A percentile compares a stretch with the other conserved stretches of the same genome.
phyloP scores from a whole-genome alignment of 2,113 vertebrate species.

The Prionailurus viverrinus region DNA sequence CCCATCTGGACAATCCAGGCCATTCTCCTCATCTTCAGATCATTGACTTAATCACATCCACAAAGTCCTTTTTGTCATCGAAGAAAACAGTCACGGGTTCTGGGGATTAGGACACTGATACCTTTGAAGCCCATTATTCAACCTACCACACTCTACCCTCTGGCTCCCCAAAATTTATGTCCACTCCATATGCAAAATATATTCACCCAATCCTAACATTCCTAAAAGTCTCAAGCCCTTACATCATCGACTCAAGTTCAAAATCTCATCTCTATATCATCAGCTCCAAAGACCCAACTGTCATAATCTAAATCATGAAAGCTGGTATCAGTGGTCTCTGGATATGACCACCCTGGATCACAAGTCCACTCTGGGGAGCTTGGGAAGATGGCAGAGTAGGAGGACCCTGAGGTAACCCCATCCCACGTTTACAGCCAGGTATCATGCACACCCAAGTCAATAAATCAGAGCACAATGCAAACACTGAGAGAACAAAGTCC shows the following conservation, averaged over 20 bases:
- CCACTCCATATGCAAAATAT: neutral
- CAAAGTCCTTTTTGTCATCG: neutral
- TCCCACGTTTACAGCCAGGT: fast-evolving
- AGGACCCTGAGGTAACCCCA: neutral
- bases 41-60: neutral
- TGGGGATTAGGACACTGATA: neutral
- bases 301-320: neutral
- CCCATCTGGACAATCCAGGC: neutral
- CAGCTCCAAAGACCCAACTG: neutral
- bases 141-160: neutral
- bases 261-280: neutral
- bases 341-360: neutral
- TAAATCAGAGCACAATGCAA: neutral
- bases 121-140: neutral
- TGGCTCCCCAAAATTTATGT: neutral
- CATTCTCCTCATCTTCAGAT: neutral
- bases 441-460: neutral
- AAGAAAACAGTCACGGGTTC: neutral
- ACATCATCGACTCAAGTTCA: neutral
- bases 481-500: neutral
- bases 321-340: neutral
- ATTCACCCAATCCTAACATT: neutral
- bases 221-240: neutral
- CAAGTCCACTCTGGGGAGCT: neutral
- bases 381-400: neutral